Evolutionary conservation across 37 sponge, comb jelly and placozoan genomes (phyloP).

Genomic region (Aplysina aerophoba): DNA sequence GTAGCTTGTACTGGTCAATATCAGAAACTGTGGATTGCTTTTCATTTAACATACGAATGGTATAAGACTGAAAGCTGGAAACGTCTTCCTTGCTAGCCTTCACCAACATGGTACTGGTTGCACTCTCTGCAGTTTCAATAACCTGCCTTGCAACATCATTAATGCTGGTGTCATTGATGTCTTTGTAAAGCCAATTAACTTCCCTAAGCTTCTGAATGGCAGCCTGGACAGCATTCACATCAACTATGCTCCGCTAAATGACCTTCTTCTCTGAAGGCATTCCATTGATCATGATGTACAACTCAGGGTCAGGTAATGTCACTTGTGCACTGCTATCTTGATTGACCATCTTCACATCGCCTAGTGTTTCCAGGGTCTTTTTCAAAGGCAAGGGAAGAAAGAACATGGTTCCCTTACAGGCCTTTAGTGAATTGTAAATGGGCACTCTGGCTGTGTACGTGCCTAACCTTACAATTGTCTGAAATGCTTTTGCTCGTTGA

Average conservation of each 20-base stretch:
- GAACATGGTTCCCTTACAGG: constrained; percentile 49
- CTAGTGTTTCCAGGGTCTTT: constrained; percentile 46
- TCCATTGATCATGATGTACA: constrained; percentile 52
- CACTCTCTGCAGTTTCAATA: constrained; percentile 36
- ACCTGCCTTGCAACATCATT: constrained; percentile 51
- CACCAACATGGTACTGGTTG: constrained; percentile 36
- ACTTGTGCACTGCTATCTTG: too few relatives aligned
- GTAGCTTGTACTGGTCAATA: constrained; percentile 58
- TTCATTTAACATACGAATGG: too few relatives aligned
- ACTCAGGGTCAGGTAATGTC: constrained; percentile 35
- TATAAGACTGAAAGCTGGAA: too few relatives aligned
- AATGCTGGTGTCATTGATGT: constrained; percentile 30
- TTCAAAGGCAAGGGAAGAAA: constrained; percentile 44
- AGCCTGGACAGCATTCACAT: constrained; percentile 26
- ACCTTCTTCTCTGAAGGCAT: constrained; percentile 44
- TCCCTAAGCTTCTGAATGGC: constrained; percentile 40
- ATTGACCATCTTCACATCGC: neutral
- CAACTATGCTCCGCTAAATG: constrained; percentile 47
- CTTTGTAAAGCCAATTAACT: constrained; percentile 65
- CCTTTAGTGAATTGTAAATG: constrained; percentile 32
- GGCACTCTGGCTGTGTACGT: constrained; percentile 53
- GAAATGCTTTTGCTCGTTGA: constrained; percentile 53
- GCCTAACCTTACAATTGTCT: constrained; percentile 46
- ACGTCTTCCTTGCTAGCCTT: too few relatives aligned
- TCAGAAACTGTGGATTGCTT: too few relatives aligned